Base-by-base conservation (phyloP, 1,140 invertebrate genomes). In the Drosophila tsacasi region DNA sequence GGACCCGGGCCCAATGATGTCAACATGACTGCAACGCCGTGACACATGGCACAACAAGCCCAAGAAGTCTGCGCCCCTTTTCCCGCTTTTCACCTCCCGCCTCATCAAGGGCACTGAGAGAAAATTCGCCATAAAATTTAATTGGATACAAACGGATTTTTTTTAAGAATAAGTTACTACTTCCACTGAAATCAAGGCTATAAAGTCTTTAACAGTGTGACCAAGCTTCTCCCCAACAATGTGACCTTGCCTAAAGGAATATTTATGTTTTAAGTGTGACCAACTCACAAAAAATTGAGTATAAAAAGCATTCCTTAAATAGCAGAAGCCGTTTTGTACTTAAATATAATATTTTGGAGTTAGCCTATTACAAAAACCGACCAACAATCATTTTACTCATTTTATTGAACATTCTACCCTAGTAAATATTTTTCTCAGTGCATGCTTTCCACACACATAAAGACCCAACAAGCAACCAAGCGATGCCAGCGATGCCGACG, bases 1-100 rank as follows among this genome's bases (percentile, higher is more conserved):
- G 47, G 39, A 40, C 72, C 52, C 39, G 63, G 65, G 60, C 63
- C 82, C 83, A 80, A 81, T 85, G 82, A 90, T 90, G 85, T 90
- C 85, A 90, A 90, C 85, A 90, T 90, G 81, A 81, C 85, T 90
- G 85, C 85, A 90, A 69, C 80, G 81, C 81, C 75, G 85, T 90
- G 85, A 90, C 85, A 90, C 85, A 89, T 89, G 85, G 85, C 85
- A 90, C 85, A 89, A 89, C 84, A 89, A 89, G 84, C 85, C 85
- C 81, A 87, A 87, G 84, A 87, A 87, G 77, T 81, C 84, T 21
- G 64, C 58, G 25, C 63, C 63, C 39, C 37, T 42, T 42, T 46
- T 23, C 17, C 62, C 63, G 39, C 67, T 32, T 15, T 32, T 65
- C 49, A 59, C 61, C 40, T 75, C 49, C 40, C 32, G 27, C 35